Percentiles rank a stretch among this genome's conserved stretches.
phyloP scores from a whole-genome alignment of 2,113 vertebrate genomes.

The Aleadryas rufinucha region DNA sequence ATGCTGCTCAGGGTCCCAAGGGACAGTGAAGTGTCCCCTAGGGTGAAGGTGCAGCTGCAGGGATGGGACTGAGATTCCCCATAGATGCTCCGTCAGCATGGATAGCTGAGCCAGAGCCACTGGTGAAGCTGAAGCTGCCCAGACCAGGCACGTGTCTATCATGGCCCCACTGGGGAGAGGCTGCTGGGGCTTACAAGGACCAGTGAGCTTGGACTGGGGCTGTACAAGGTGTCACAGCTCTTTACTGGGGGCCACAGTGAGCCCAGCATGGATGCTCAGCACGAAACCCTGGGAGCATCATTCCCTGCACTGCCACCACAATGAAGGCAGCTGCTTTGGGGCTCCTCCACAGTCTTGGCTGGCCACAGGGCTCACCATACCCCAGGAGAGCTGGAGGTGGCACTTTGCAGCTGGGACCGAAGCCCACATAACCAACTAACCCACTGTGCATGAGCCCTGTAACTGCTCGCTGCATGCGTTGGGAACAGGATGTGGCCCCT shows the following conservation, averaged over 20 bases:
- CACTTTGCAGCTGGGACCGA: not conserved
- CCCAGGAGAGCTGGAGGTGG: not conserved
- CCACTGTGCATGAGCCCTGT: not conserved
- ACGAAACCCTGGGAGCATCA: not conserved
- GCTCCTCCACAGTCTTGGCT: accelerated
- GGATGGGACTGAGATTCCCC: not conserved
- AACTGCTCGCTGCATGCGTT: not conserved
- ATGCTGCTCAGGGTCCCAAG: not conserved
- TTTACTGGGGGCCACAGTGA: accelerated
- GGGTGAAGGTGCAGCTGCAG: not conserved
- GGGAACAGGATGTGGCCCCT: not conserved
- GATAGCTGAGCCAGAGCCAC: not conserved
- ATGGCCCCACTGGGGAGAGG: accelerated
- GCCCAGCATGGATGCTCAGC: not conserved
- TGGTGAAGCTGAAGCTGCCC: not conserved
- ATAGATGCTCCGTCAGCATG: accelerated
- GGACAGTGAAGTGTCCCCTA: not conserved
- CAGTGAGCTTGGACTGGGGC: not conserved
- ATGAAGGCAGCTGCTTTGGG: not conserved
- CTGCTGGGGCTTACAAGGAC: not conserved
- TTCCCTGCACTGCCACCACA: not conserved
- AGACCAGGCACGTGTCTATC: accelerated
- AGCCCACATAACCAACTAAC: constrained; percentile 33
- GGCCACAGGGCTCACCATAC: not conserved
- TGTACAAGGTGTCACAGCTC: not conserved